Conservation (phyloP, 2,888 invertebrate species). For the Pharmacophagus antenor region DNA sequence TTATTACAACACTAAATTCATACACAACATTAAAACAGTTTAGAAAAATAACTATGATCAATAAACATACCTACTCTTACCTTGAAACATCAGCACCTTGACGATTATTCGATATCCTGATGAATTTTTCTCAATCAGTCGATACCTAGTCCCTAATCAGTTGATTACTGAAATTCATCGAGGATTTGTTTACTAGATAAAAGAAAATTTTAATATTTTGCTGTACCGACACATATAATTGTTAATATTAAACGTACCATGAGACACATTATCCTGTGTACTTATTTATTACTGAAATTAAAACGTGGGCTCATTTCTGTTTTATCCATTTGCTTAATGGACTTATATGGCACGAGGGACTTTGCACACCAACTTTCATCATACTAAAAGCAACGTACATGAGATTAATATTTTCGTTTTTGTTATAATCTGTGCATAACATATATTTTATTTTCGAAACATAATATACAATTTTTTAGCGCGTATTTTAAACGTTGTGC, state of each 20-base stretch:
- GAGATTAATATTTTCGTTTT: constrained; percentile 75
- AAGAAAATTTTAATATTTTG: not conserved
- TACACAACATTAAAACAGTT: too few relatives aligned
- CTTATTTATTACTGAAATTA: constrained; percentile 74
- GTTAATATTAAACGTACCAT: constrained; percentile 52
- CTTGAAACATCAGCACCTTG: not conserved
- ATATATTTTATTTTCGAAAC: constrained; percentile 34
- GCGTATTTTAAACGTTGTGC: too few relatives aligned
- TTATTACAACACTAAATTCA: too few relatives aligned
- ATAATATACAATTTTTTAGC: too few relatives aligned
- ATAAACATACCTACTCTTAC: too few relatives aligned
- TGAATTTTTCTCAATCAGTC: not conserved
- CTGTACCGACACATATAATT: constrained; percentile 45
- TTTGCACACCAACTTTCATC: constrained; percentile 72
- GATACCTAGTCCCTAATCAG: not conserved
- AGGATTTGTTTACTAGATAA: not conserved
- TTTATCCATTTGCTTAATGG: constrained; percentile 77
- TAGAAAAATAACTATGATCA: too few relatives aligned
- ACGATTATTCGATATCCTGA: not conserved
- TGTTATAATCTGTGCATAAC: constrained; percentile 30
- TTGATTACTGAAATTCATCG: too few relatives aligned
- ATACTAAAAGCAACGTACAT: constrained; percentile 77
- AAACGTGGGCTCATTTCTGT: constrained; percentile 73
- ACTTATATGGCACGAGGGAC: constrained; percentile 74
- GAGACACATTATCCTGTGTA: constrained; percentile 65